phyloP scores from a whole-genome alignment of 2,797 vertebrate genomes.

The Chromis chromis region DNA sequence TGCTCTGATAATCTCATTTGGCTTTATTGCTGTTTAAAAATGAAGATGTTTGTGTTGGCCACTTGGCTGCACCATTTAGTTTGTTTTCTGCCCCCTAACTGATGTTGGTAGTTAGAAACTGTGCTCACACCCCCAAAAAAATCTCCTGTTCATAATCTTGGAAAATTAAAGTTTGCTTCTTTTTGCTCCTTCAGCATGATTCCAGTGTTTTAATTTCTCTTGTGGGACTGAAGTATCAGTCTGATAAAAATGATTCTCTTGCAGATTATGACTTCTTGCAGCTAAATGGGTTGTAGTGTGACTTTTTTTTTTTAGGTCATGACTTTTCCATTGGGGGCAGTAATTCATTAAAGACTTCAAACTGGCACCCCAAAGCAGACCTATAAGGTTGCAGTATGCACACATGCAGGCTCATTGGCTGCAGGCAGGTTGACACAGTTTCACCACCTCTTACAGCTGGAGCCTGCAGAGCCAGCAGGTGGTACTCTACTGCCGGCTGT shows the following conservation, averaged over 20 bases:
- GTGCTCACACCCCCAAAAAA: conserved; percentile 27
- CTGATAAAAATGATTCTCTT: neutral
- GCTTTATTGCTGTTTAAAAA: conserved; percentile 28
- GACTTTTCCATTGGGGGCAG: conserved; percentile 31
- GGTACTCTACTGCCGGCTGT: conserved; percentile 50
- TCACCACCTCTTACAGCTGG: conserved; percentile 47
- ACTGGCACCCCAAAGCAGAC: conserved; percentile 28
- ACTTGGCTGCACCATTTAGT: conserved; percentile 26
- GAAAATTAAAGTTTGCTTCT: conserved; percentile 77
- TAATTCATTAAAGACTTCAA: conserved; percentile 33
- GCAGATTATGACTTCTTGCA: neutral
- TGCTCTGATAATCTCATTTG: conserved; percentile 38
- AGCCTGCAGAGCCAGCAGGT: conserved; percentile 65
- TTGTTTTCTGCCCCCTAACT: conserved; percentile 26
- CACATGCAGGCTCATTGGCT: conserved; percentile 48
- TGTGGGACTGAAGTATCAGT: neutral
- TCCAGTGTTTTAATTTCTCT: conserved; percentile 1
- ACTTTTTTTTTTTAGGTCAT: conserved; percentile 49
- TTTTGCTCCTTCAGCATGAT: conserved; percentile 52
- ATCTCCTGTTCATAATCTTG: conserved; percentile 44
- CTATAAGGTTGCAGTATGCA: conserved; percentile 32
- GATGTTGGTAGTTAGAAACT: conserved; percentile 12
- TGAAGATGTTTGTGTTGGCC: conserved; percentile 12
- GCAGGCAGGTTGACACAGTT: conserved; percentile 57
- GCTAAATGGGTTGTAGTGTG: conserved; percentile 22